Base-by-base conservation (phyloP, 2,888 invertebrate genomes). In the Lamproptera curius region DNA sequence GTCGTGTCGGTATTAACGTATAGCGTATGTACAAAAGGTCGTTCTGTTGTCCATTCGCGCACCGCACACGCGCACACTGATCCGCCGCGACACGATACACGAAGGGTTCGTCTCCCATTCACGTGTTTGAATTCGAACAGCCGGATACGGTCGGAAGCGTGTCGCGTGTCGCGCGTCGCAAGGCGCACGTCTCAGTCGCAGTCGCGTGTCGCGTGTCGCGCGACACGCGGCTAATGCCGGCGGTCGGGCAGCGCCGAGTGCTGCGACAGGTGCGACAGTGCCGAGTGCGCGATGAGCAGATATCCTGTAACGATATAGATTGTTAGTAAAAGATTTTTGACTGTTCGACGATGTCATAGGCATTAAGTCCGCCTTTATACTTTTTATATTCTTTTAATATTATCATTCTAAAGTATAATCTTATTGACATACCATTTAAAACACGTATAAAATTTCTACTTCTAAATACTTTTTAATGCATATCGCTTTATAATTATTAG, bases 251-350 rank as follows among this genome's bases (percentile, higher is more conserved):
- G 65, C 62, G 70, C 65, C 38, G 78, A 73, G 64, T 68, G 70
- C 65, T 86, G 85, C 61, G 87, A 82, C 51, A 83, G 78, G 57
- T 85, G 82, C 57, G 87, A 86, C 49, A 90, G 90, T 77, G 90
- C 90, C 41, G 90, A 90, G 63, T 90, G 90, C 74, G 83, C 82
- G 83, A 82, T 57, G 80, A 78, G 58, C 76, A 76, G 53, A 81
- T 70, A 65, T 82, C 82, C 80, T 78, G 75, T 52, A 56, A 20
- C 9, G 10, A 40, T 51, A 9, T n/a, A n/a, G 14, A n/a, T n/a
- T n/a, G n/a, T n/a, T n/a, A n/a, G n/a, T n/a, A n/a, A n/a, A n/a
- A n/a, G n/a, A n/a, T n/a, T n/a, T n/a, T n/a, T n/a, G n/a, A n/a
- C n/a, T n/a, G n/a, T n/a, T n/a, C n/a, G n/a, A n/a, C n/a, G n/a